Evolutionary conservation across 2,113 vertebrate genomes (phyloP), one percentile per base, ranked within the genome.

Genomic region (Apistogramma diplotaenia): DNA sequence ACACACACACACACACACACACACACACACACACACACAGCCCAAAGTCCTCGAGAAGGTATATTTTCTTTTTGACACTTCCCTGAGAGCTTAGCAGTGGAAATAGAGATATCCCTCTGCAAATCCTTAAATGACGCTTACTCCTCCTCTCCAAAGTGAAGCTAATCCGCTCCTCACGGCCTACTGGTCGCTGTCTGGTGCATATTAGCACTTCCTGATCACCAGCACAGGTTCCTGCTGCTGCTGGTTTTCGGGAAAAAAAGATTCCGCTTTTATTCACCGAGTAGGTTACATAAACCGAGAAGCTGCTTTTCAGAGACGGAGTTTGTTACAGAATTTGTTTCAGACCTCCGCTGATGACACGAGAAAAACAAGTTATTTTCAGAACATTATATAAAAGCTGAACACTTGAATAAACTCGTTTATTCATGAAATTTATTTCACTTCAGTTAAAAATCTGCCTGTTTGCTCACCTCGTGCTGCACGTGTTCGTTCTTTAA

Each of bases 51-150:
- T 62, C 55, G 23, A 23, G 65, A 79, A 75, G 60, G 77, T 35
- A 19, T 40, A 81, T 81, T 86, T 85, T 81, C 35, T 40, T 59
- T 76, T 57, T 84, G 80, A 89, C 85, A 88, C 76, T 73, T 84
- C 59, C 35, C 59, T 29, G 13, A 56, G 76, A 85, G 91, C 86
- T 89, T 90, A 89, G 70, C 51, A 33, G 73, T 12, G 72, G 65
- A 88, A 88, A 89, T 81, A 74, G 61, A 91, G 85, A 90, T 87
- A 90, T 85, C 78, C 84, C 71, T 77, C 58, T 82, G 72, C 78
- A 91, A 92, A 91, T 90, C 90, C 84, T 79, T 72, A 87, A 89
- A 84, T 60, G 89, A 88, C 76, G 61, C 72, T 61, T 87, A 27
- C 74, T 80, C 85, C 87, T 87, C 77, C 85, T 87, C 86, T 83